These are phyloP conservation scores for Leptoteleia sp. DNA, from an alignment of 1,140 invertebrate genomes.

Conservation along the genomic window DNA sequence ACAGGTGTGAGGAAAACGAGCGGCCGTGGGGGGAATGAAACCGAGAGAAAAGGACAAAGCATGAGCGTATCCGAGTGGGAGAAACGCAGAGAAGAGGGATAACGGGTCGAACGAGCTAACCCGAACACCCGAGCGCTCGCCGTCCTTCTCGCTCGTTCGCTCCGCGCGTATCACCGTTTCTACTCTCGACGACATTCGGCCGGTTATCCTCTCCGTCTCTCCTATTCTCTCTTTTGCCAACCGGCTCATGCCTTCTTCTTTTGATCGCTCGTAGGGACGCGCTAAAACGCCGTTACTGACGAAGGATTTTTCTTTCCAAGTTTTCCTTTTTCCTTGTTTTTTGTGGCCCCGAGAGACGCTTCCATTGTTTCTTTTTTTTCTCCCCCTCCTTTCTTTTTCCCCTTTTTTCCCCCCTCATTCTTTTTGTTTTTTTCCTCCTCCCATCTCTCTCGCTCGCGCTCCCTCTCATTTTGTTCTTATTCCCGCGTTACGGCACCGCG, in stretches of 20 bases:
- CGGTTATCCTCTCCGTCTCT: conserved; percentile 52
- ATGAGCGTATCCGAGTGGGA: conserved; percentile 21
- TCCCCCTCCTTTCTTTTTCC: conserved; percentile 9
- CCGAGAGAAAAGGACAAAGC: conserved; percentile 50
- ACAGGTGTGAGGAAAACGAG: conserved; percentile 31
- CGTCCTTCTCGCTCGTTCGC: conserved; percentile 33
- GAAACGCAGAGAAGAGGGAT: conserved; percentile 74
- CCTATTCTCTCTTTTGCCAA: conserved; percentile 37
- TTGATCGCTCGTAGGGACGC: conserved; percentile 46
- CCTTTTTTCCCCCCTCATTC: conserved; percentile 13
- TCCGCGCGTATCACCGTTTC: conserved; percentile 16
- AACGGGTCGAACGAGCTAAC: conserved; percentile 82
- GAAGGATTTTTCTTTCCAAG: conserved; percentile 60
- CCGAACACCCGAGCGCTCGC: conserved; percentile 71
- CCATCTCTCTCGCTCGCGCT: not conserved
- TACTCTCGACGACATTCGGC: conserved; percentile 31
- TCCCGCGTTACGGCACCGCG: conserved; percentile 29
- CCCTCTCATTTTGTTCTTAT: conserved; percentile 9
- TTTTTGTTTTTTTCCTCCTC: conserved; percentile 56
- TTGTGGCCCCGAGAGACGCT: conserved; percentile 52
- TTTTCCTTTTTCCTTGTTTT: conserved; percentile 59
- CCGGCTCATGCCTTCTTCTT: conserved; percentile 36
- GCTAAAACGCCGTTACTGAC: conserved; percentile 63
- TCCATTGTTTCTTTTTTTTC: conserved; percentile 43
- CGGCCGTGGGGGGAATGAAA: conserved; percentile 30